Conservation (phyloP, 2,888 invertebrate species). For the Mythimna pallens region DNA sequence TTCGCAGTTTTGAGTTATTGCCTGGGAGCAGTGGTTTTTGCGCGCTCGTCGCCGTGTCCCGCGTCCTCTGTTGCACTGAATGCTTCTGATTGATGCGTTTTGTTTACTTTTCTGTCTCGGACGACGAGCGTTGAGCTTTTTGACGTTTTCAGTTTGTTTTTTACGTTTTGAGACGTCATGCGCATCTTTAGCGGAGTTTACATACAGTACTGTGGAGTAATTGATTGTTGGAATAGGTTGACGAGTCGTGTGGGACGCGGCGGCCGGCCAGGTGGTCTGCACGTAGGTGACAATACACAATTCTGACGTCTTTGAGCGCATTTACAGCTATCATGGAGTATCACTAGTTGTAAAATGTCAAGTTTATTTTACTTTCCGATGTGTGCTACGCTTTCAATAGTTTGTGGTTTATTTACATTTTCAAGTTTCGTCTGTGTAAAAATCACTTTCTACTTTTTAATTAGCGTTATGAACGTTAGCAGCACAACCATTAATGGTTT, state of each 20-base stretch:
- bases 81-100: slow-evolving; percentile 78
- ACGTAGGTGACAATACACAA: slow-evolving; percentile 61
- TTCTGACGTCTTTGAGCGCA: slow-evolving; percentile 51
- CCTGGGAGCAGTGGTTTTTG: slow-evolving; percentile 73
- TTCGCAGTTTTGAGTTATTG: slow-evolving; percentile 87
- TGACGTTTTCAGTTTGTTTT: slow-evolving; percentile 68
- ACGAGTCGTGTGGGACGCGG: slow-evolving; percentile 53
- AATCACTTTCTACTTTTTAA: background rate
- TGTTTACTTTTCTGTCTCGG: slow-evolving; percentile 78
- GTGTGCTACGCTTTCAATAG: slow-evolving; percentile 34
- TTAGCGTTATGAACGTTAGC: slow-evolving; percentile 23
- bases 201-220: slow-evolving; percentile 63
- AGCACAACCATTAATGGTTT: background rate
- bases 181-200: slow-evolving; percentile 62
- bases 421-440: slow-evolving; percentile 28
- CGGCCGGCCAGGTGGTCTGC: slow-evolving; percentile 60
- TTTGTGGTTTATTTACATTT: slow-evolving; percentile 44
- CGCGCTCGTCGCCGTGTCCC: slow-evolving; percentile 61
- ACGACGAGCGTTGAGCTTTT: slow-evolving; percentile 63
- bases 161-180: slow-evolving; percentile 61
- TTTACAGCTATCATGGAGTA: slow-evolving; percentile 52
- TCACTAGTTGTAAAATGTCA: slow-evolving; percentile 59
- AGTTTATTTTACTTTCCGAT: slow-evolving; percentile 45
- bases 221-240: slow-evolving; percentile 60
- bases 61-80: slow-evolving; percentile 59